A percentile compares a stretch with the other conserved stretches of the same genome.
These are phyloP conservation scores for Pteria penguin DNA, from an alignment of 2,888 invertebrate genomes.

Conservation along the genomic window DNA sequence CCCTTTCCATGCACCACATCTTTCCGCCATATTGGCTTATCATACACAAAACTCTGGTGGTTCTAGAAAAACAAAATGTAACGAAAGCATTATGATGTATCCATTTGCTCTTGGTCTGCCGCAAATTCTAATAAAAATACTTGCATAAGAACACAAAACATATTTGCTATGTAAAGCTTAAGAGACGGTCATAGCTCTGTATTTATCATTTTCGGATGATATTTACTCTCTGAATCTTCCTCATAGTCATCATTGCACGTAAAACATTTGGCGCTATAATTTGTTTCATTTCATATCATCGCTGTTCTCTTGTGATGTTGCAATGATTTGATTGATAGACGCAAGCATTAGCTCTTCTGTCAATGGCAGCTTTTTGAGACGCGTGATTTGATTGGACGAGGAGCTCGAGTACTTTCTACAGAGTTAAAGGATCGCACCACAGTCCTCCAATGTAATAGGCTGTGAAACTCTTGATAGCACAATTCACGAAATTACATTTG, in stretches of 20 bases:
- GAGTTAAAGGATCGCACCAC: background rate
- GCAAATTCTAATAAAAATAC: no score
- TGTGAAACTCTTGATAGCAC: constrained; percentile 1
- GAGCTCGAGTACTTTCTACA: background rate
- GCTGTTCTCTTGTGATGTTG: background rate
- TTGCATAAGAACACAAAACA: no score
- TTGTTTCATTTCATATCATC: background rate
- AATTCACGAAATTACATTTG: background rate
- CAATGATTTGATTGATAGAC: constrained; percentile 23
- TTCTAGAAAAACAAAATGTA: constrained; percentile 10
- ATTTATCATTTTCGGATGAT: no score
- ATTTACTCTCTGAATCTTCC: no score
- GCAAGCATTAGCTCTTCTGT: background rate
- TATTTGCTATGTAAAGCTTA: no score
- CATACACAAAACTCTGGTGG: constrained; percentile 13
- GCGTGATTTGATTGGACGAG: constrained; percentile 23
- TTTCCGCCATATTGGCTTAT: constrained; percentile 42
- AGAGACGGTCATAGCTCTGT: no score
- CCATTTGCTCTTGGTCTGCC: no score
- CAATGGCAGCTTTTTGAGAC: constrained; percentile 10
- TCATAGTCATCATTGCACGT: no score
- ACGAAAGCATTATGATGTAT: background rate
- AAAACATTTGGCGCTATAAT: no score
- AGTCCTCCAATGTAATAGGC: background rate
- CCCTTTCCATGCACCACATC: constrained; percentile 18